A percentile compares a stretch with the other conserved stretches of the same genome.
phyloP scores from a whole-genome alignment of 2,888 invertebrate species.

The Nemurella pictetii region DNA sequence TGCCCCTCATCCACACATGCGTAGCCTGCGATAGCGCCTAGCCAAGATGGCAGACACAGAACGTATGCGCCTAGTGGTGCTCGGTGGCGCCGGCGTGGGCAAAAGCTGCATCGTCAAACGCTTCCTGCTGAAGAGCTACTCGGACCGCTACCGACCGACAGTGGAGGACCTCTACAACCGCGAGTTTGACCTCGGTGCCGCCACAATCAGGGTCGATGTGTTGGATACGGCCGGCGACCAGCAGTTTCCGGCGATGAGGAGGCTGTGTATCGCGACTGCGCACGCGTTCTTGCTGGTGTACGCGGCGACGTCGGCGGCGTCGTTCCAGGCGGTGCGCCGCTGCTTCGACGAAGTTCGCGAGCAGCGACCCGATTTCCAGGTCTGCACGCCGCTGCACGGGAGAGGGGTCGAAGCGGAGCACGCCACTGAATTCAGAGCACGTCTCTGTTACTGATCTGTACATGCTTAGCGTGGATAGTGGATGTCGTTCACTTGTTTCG shows the following conservation, averaged over 20 bases:
- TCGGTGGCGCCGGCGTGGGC: slow-evolving; percentile 82
- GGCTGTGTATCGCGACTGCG: slow-evolving; percentile 83
- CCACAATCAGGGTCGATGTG: slow-evolving; percentile 77
- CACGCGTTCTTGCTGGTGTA: slow-evolving; percentile 88
- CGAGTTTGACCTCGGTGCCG: slow-evolving; percentile 76
- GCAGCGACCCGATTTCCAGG: slow-evolving; percentile 72
- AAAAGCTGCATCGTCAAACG: slow-evolving; percentile 83
- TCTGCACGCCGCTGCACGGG: no score
- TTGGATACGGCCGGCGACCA: slow-evolving; percentile 83
- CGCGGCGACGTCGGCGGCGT: slow-evolving; percentile 72
- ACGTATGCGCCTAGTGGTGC: slow-evolving; percentile 78
- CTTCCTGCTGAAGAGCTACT: slow-evolving; percentile 77
- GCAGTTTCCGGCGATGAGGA: slow-evolving; percentile 88
- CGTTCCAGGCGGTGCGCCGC: slow-evolving; percentile 72
- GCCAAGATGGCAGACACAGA: slow-evolving; percentile 69
- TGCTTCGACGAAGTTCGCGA: slow-evolving; percentile 83
- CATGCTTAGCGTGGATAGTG: no score
- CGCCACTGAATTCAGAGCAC: no score
- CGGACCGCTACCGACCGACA: slow-evolving; percentile 80
- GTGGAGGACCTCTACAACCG: slow-evolving; percentile 86
- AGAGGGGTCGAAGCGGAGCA: no score
- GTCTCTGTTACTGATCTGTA: no score
- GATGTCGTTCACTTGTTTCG: no score
- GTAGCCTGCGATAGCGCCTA: no score
- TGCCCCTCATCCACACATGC: no score